These are phyloP conservation scores for Ischnus inquisitorius DNA, from an alignment of 2,888 invertebrate genomes.

Conservation along the genomic window DNA sequence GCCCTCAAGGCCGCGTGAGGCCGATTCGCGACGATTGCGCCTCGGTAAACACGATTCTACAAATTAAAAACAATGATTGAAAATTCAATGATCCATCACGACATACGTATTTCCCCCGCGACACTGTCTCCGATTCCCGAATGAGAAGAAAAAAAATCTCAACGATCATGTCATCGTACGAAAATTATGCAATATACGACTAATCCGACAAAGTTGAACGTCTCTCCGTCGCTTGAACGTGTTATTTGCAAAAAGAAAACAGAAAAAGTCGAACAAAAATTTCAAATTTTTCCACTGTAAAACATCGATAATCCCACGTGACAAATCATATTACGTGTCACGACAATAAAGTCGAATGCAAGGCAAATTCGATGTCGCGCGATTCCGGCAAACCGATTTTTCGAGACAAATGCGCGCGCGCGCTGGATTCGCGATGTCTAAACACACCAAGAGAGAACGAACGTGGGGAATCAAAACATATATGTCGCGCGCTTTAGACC, in stretches of 20 bases:
- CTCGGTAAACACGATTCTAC: not conserved
- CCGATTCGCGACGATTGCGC: not conserved
- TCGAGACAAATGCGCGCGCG: not conserved
- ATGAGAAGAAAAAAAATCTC: not conserved
- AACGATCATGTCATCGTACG: too few species aligned
- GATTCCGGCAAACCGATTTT: not conserved
- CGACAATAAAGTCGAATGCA: not conserved
- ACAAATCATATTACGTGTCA: not conserved
- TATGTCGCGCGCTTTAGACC: conserved; percentile 1
- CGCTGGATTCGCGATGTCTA: not conserved
- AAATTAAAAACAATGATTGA: not conserved
- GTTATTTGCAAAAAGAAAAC: not conserved
- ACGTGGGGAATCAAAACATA: not conserved
- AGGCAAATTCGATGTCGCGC: not conserved
- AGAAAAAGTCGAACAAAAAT: not conserved
- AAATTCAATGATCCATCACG: not conserved
- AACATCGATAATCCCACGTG: not conserved
- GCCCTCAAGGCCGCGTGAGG: not conserved
- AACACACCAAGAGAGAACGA: conserved; percentile 4
- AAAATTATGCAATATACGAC: too few species aligned
- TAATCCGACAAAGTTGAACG: not conserved
- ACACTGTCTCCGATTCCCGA: not conserved
- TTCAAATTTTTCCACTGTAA: not conserved
- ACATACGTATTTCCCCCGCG: not conserved
- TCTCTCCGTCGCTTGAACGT: not conserved